Evolutionary conservation across 2,797 vertebrate species (phyloP).

Genomic region (Gallirallus australis): DNA sequence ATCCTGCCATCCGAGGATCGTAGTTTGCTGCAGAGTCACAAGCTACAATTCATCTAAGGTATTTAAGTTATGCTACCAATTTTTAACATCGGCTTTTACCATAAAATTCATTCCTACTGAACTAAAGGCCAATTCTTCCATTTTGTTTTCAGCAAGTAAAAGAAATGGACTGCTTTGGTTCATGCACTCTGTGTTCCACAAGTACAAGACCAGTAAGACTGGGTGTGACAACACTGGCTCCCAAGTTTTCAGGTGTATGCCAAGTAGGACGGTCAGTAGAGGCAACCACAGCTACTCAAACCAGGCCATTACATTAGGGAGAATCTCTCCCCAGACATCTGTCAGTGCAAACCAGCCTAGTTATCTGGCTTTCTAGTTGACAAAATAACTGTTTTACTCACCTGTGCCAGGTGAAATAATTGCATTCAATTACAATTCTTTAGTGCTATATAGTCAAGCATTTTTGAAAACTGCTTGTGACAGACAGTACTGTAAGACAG

Average conservation of each 20-base stretch:
- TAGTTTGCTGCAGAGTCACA: constrained; percentile 79
- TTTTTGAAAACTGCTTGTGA: not conserved
- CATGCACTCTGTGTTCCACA: not conserved
- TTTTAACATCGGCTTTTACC: not conserved
- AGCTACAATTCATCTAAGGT: not conserved
- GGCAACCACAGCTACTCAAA: not conserved
- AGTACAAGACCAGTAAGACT: not conserved
- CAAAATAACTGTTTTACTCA: not conserved
- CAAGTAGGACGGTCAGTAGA: not conserved
- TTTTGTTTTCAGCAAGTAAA: not conserved
- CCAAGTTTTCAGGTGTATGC: not conserved
- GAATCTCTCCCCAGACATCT: not conserved
- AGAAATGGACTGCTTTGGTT: not conserved
- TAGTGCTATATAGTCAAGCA: not conserved
- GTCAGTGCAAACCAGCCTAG: not conserved
- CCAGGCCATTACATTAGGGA: not conserved
- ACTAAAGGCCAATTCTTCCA: not conserved
- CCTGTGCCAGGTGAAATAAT: not conserved
- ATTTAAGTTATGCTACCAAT: not conserved
- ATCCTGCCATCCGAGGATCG: constrained; percentile 85
- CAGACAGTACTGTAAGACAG: not conserved
- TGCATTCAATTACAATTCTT: not conserved
- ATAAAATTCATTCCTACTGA: not conserved
- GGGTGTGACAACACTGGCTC: not conserved
- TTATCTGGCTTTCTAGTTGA: not conserved